Percentiles rank a stretch among this genome's conserved stretches.
Conservation (phyloP, 2,797 vertebrate genomes). For the Chelon labrosus region DNA sequence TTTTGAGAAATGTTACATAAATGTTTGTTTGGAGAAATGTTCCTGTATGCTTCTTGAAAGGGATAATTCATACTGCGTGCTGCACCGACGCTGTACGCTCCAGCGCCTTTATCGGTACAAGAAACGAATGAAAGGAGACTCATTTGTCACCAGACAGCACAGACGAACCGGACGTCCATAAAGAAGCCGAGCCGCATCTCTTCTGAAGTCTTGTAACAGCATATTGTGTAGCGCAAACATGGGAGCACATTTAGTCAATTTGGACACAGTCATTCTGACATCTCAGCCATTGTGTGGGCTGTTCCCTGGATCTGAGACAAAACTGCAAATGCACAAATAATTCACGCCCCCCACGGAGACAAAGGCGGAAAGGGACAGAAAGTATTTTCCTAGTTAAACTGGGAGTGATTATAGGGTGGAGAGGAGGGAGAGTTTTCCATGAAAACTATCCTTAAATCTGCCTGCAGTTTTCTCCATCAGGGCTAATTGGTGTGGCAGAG, state of each 20-base stretch:
- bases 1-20: not conserved
- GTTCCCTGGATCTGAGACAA: slow-evolving; percentile 54
- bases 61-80: slow-evolving; percentile 18
- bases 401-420: slow-evolving; percentile 67
- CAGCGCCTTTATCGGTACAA: slow-evolving; percentile 25
- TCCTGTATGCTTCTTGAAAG: slow-evolving; percentile 1
- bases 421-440: slow-evolving; percentile 56
- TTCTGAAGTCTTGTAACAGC: slow-evolving; percentile 10
- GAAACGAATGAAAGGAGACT: slow-evolving; percentile 19
- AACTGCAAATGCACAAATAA: slow-evolving; percentile 46
- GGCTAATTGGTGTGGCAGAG: slow-evolving; percentile 47
- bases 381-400: slow-evolving; percentile 59
- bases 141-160: slow-evolving; percentile 20
- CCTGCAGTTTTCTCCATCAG: slow-evolving; percentile 57
- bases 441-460: slow-evolving; percentile 41
- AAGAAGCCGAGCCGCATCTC: not conserved
- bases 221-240: slow-evolving; percentile 20
- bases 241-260: slow-evolving; percentile 38
- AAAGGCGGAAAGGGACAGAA: slow-evolving; percentile 31
- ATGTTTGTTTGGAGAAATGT: slow-evolving; percentile 1
- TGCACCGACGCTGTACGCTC: slow-evolving; percentile 4
- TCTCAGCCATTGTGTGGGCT: slow-evolving; percentile 54
- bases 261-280: slow-evolving; percentile 30
- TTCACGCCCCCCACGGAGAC: slow-evolving; percentile 53
- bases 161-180: slow-evolving; percentile 20